Base-by-base conservation (phyloP, 2,113 vertebrate genomes). In the Hippotragus niger region DNA sequence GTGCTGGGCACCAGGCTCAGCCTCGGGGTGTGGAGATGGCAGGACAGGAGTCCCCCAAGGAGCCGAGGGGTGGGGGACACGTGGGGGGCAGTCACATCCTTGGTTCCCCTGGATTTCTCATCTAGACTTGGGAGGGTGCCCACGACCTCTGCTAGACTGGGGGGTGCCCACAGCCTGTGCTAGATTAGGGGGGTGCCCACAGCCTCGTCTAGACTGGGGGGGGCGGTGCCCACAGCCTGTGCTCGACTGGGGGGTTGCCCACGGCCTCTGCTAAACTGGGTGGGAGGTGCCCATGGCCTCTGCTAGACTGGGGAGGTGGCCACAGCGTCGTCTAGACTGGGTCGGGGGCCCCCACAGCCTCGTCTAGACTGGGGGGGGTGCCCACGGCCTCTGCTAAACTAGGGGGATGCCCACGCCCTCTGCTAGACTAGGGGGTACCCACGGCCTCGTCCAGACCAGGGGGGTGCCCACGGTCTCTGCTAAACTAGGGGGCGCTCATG, bases 381-480 rank as follows among this genome's bases (percentile, higher is more conserved):
- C 57, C 57, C 57, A 29, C 2, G 0, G 58, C 11, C 25, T 11
- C 9, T 14, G 29, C 9, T 45, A 74, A n/a, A 27, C 53, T 33
- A 1, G 55, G 58, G 14, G 57, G 36, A 57, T 16, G 2, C 60
- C 27, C 60, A 12, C 11, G 2, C 11, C 25, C 5, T 58, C 25
- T 2, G 4, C 11, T 60, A 60, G 10, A 58, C 57, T 27, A 1
- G 25, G n/a, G 58, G 36, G 40, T 16, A 2, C 58, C 11, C 58
- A 27, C 4, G 0, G 21, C 55, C 23, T 25, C 3, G 0, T 0
- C 55, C 1, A 57, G 55, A 25, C 55, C 1, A 1, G 8, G 55
- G 53, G 16, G 52, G 23, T 21, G 53, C 53, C 19, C 53, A 8
- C 0, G 1, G 58, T 27, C 58, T 60, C 27, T 1, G 0, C 60